Base-by-base conservation (phyloP, 1,140 invertebrate species). In the Whitmania pigra region DNA sequence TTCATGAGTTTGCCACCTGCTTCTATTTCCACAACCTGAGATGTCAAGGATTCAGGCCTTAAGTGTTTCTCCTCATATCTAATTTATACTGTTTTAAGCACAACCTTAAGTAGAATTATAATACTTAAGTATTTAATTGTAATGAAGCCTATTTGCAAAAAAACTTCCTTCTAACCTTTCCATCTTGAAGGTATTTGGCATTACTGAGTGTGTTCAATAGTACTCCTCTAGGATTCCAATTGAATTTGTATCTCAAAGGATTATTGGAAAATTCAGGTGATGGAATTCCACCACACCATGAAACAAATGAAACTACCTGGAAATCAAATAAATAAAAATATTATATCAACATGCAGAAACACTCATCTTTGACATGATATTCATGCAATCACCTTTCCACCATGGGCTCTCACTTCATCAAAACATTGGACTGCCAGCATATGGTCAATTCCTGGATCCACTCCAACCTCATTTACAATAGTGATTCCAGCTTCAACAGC, bases 391-490 rank as follows among this genome's bases (percentile, higher is more conserved):
- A 86, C 84, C 78, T 85, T 85, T 69, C 86, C 86, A 15, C 83
- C 94, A 81, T 84, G 88, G 82, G 84, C 86, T 81, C 87, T 90
- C 80, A 87, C 87, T 76, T 95, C 89, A 79, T 98, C 93, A 75
- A 99, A 96, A 80, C 92, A 95, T 81, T 99, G 93, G 82, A 98
- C 87, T 0, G 97, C 97, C 67, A 99, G 80, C 63, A 99, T 85
- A 82, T 99, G 97, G 82, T 99, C 97, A 75, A 99, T 90, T 4
- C 95, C 96, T 0, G 97, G 97, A 81, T 99, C 97, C 9, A 99
- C 82, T 7, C 97, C 97, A 0, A 97, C 88, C 84, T 99, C 96
- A 79, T 88, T 97, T 87, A 98, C 83, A 63, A 97, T 87, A 0
- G 93, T 96, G 0, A 98, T 84, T 0, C 90, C 92, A 17, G 91